A percentile compares a stretch with the other conserved stretches of the same genome.
Conservation (phyloP, 1,140 invertebrate genomes). For the Wiebesia pumilae region DNA sequence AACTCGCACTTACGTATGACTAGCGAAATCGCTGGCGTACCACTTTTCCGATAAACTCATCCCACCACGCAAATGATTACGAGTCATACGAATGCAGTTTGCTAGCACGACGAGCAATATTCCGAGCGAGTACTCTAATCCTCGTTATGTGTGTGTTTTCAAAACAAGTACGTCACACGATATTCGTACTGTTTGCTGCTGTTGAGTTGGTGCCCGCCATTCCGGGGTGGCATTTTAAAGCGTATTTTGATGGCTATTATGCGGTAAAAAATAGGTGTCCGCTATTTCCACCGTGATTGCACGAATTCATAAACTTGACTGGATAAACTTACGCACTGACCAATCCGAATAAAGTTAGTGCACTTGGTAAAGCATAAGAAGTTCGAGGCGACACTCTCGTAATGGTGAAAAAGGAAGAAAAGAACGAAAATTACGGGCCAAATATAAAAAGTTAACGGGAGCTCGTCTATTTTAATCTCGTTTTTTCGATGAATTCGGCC, state of each 20-base stretch:
- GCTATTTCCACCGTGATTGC: no score
- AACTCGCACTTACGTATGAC: slow-evolving; percentile 21
- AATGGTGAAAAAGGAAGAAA: neutral
- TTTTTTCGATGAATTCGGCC: neutral
- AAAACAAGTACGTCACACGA: no score
- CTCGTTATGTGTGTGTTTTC: neutral
- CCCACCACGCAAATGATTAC: neutral
- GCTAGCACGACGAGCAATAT: neutral
- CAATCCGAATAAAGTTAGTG: no score
- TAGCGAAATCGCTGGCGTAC: neutral
- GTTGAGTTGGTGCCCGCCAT: no score
- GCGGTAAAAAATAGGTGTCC: no score
- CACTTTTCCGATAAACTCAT: slow-evolving; percentile 40
- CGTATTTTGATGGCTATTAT: no score
- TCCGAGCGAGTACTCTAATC: neutral
- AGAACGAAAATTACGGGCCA: neutral
- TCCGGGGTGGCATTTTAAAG: no score
- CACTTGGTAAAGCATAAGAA: no score
- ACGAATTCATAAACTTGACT: no score
- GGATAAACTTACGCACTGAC: no score
- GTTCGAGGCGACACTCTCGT: no score
- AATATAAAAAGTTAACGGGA: neutral
- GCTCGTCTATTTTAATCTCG: neutral
- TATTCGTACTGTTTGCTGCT: no score
- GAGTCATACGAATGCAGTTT: neutral